These are phyloP conservation scores for Macrochelys suwanniensis DNA, from an alignment of 2,797 vertebrate species.

Conservation along the genomic window DNA sequence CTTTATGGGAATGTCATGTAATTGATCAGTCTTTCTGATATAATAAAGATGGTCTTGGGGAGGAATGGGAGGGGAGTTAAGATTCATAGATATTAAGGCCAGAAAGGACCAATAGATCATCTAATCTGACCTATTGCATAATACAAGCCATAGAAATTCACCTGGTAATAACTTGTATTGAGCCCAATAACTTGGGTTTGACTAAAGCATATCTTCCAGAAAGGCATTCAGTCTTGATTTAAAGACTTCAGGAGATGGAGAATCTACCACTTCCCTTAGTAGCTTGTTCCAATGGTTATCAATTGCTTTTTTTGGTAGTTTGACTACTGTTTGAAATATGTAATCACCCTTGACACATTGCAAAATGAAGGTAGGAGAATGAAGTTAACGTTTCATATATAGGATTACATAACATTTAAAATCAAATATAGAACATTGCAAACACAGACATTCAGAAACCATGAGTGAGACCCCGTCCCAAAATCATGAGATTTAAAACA, in stretches of 20 bases:
- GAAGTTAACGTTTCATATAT: background rate
- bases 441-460: background rate
- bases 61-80: slow-evolving; percentile 6
- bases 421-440: background rate
- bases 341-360: background rate
- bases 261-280: background rate
- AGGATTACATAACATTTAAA: background rate
- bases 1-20: slow-evolving; percentile 34
- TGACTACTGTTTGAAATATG: background rate
- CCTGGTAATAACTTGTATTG: fast-evolving
- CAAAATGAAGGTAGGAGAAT: no score
- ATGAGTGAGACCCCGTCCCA: background rate
- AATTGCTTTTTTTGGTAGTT: background rate
- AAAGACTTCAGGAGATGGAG: background rate
- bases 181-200: background rate
- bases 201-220: background rate
- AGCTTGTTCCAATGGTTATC: background rate
- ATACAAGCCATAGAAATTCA: background rate
- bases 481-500: background rate
- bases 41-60: background rate
- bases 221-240: background rate
- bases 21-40: slow-evolving; percentile 28
- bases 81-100: slow-evolving; percentile 16
- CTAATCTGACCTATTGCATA: background rate
- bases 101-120: background rate